phyloP scores from a whole-genome alignment of 1,140 invertebrate species.

The Bombus pascuorum region DNA sequence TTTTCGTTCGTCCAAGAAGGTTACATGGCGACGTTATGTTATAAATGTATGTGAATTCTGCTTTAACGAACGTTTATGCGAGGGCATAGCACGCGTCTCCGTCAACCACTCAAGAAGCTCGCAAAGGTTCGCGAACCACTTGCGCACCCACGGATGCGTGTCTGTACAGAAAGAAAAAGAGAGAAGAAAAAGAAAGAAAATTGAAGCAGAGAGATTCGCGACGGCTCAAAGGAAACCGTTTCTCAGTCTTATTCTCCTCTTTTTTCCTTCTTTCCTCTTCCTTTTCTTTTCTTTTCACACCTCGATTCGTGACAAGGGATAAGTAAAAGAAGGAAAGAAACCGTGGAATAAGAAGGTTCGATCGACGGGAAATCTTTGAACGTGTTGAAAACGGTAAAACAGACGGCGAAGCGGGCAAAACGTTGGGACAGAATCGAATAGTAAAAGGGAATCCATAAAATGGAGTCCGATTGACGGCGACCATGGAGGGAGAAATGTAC shows the following conservation, averaged over 20 bases:
- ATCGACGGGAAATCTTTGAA: conserved; percentile 27
- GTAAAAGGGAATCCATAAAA: conserved; percentile 51
- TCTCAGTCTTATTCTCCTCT: neutral
- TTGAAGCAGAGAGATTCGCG: neutral
- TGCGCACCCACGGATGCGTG: neutral
- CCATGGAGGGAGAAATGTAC: conserved; percentile 36
- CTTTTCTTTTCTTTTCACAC: neutral
- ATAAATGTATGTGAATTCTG: neutral
- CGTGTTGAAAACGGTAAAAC: conserved; percentile 16
- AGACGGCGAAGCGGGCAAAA: conserved; percentile 20
- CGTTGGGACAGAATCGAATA: conserved; percentile 29
- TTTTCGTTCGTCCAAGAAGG: neutral
- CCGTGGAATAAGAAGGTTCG: conserved; percentile 8
- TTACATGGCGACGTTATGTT: neutral
- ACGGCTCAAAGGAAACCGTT: conserved; percentile 23
- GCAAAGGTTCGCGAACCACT: neutral
- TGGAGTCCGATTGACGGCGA: conserved; percentile 33
- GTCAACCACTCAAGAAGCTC: neutral
- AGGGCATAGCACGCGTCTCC: neutral
- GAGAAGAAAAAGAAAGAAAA: neutral
- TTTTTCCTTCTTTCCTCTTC: neutral
- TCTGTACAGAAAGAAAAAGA: neutral
- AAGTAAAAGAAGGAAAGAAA: neutral
- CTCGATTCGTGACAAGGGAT: neutral
- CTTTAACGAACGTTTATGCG: neutral